phyloP scores from a whole-genome alignment of 1,140 invertebrate species.

The Rhopalosiphum padi region DNA sequence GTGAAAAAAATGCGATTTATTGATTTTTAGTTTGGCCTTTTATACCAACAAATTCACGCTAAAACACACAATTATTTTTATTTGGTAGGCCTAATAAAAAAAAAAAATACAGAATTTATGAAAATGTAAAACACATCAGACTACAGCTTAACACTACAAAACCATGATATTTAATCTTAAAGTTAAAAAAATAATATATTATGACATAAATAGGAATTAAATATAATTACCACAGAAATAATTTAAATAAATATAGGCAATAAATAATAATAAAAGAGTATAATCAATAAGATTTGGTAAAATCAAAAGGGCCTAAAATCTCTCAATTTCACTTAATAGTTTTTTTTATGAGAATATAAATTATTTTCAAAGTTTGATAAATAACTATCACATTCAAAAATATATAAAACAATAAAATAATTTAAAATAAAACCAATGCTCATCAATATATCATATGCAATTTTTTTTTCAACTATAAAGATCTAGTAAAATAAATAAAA shows the following conservation, averaged over 20 bases:
- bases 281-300: constrained; percentile 2
- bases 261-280: background rate
- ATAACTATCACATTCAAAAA: constrained; percentile 42
- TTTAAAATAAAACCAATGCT: constrained; percentile 30
- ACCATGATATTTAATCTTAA: constrained; percentile 32
- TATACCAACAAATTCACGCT: background rate
- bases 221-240: constrained; percentile 49
- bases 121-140: constrained; percentile 40
- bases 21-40: background rate
- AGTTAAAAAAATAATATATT: constrained; percentile 27
- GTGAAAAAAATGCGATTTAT: constrained; percentile 1
- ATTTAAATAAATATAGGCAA: constrained; percentile 52
- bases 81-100: constrained; percentile 22
- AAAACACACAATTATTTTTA: constrained; percentile 35
- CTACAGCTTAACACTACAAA: constrained; percentile 36
- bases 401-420: constrained; percentile 38
- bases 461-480: background rate
- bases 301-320: constrained; percentile 10
- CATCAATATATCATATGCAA: background rate
- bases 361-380: constrained; percentile 11
- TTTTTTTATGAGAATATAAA: background rate
- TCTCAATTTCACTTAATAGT: background rate
- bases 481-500: constrained; percentile 19
- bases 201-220: constrained; percentile 46
- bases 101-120: constrained; percentile 30